Percentiles rank a stretch among this genome's conserved stretches.
Conservation (phyloP, 2,113 vertebrate species). For the human region GRCh38 chr1:190744501-190745000, state of each 20-base stretch:
- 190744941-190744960: background rate
- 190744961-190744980: background rate
- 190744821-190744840: background rate
- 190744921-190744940: background rate
- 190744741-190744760: background rate
- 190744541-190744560: background rate
- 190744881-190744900: background rate
- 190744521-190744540: background rate
- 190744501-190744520: fast-evolving
- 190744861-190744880: background rate
- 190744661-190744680: background rate
- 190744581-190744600: too few species aligned
- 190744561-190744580: background rate
- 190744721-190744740: background rate
- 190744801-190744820: background rate
- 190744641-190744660: too few species aligned
- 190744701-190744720: too few species aligned
- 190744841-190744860: background rate
- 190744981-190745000: background rate
- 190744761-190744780: background rate
- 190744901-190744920: background rate
- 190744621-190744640: background rate
- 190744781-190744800: background rate
- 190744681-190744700: background rate
- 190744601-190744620: background rate